Base-by-base conservation (phyloP, 2,113 vertebrate species). In the Thinocorus orbignyianus region DNA sequence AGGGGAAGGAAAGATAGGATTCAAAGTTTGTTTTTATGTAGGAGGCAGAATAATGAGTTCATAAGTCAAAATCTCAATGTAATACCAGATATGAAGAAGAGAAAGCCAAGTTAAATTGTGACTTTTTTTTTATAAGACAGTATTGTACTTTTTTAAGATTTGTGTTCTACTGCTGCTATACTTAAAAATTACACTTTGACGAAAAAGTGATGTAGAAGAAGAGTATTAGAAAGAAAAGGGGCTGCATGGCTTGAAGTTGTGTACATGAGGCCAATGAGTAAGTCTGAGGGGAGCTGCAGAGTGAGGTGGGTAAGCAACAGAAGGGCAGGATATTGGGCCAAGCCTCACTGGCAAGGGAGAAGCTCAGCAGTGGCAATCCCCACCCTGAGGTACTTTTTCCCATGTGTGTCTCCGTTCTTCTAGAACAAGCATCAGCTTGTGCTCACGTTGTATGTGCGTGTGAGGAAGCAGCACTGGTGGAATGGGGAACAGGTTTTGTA, bases 321-420 rank as follows among this genome's bases (percentile, higher is more conserved):
- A 90, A 35, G 19, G 54, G 42, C 11, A 54, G 23, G 28, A 24
- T 57, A 11, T 39, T 13, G 7, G 19, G 42, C 46, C 68, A 46
- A 72, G n/a, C 26, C 57, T 79, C 16, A 2, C 16, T 66, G 49
- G 52, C 57, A 71, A 35, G 24, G 23, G 26, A 76, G 10, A 10
- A 65, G 55, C 72, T 82, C 33, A 68, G 6, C 24, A 39, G 41
- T 74, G 46, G 39, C 74, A 86, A 11, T 81, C 65, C 39, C 22
- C 55, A 74, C 30, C 48, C 48, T 82, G 25, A 84, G 57, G 35
- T 86, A 33, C 30, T 94, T 94, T 86, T 95, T 86, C 14, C 37
- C 4, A 15, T 46, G 24, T 61, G 30, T 58, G 23, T 25, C 3
- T 81, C 48, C 57, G 18, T 37, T 84, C 19, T 73, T 92, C 81